Percentiles rank a stretch among this genome's conserved stretches.
These are phyloP conservation scores for Epinotia brunnichana DNA, from an alignment of 2,888 invertebrate genomes.

Conservation along the genomic window DNA sequence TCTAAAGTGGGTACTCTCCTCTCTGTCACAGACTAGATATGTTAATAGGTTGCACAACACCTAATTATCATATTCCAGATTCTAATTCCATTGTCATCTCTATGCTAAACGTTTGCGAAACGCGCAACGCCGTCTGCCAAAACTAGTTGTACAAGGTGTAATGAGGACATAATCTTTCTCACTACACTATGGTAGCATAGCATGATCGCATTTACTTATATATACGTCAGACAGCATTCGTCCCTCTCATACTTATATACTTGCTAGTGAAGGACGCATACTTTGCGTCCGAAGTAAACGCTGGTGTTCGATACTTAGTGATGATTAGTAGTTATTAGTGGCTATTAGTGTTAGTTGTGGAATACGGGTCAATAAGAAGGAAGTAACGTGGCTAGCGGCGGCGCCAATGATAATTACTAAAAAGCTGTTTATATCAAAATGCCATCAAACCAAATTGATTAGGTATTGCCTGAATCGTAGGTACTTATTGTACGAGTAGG, in stretches of 20 bases:
- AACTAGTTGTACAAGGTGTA: slow-evolving; percentile 36
- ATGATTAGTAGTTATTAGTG: slow-evolving; percentile 45
- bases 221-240: no score
- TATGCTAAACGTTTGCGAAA: slow-evolving; percentile 39
- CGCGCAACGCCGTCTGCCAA: slow-evolving; percentile 29
- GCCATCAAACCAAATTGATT: no score
- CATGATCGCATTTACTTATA: background rate
- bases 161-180: slow-evolving; percentile 45
- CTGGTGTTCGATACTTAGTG: background rate
- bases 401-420: slow-evolving; percentile 1
- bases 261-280: no score
- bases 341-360: slow-evolving; percentile 22
- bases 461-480: no score
- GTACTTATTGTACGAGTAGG: no score
- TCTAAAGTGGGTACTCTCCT: background rate
- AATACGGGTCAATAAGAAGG: slow-evolving; percentile 16
- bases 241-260: no score
- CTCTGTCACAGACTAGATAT: slow-evolving; percentile 16
- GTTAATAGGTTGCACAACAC: slow-evolving; percentile 39
- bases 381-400: background rate
- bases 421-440: background rate
- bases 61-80: slow-evolving; percentile 34
- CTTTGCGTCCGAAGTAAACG: no score
- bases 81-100: slow-evolving; percentile 43
- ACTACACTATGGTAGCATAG: background rate